Base-by-base conservation (phyloP, 2,888 invertebrate genomes). In the Lampropteryx suffumata region DNA sequence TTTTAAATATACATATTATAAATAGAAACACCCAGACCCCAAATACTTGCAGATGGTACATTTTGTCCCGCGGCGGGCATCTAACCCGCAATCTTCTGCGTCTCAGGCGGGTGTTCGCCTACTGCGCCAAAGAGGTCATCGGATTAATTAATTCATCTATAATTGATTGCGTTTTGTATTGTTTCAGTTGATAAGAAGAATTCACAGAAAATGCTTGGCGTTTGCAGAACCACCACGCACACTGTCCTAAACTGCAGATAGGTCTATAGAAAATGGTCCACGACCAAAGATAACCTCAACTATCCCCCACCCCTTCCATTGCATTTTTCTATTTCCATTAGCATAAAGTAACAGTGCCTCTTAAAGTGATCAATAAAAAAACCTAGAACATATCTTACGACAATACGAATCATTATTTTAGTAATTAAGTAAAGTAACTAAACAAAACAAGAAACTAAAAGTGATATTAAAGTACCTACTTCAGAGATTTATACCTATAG, bases 211-310 rank as follows among this genome's bases (percentile, higher is more conserved):
- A 81, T 82, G 80, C 57, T 65, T 62, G 59, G 64, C 54, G 55
- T 67, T 52, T 62, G 57, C 59, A 64, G 65, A 64, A 65, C 58
- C 57, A 61, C 57, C 55, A 61, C 68, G 50, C 61, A 71, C 67
- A 72, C 65, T 59, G 71, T 70, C 41, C 62, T 76, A 59, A 79
- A 76, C 69, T 69, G 76, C 55, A 84, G 82, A 83, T 82, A 83
- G 74, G 61, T 59, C 34, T 33, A 40, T 59, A 61, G 55, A 79
- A 57, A 73, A 84, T 83, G 83, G 69, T 79, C 71, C 74, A 65
- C 59, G 66, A 76, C 66, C 69, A 78, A 64, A 84, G 77, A 78
- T 82, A 83, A 66, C 61, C 56, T 59, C 59, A 67, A 57, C 59
- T 50, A 65, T 61, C 55, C 61, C 55, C 36, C 50, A 52, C 59